phyloP scores from a whole-genome alignment of 2,888 invertebrate genomes.

The Acleris cristana region DNA sequence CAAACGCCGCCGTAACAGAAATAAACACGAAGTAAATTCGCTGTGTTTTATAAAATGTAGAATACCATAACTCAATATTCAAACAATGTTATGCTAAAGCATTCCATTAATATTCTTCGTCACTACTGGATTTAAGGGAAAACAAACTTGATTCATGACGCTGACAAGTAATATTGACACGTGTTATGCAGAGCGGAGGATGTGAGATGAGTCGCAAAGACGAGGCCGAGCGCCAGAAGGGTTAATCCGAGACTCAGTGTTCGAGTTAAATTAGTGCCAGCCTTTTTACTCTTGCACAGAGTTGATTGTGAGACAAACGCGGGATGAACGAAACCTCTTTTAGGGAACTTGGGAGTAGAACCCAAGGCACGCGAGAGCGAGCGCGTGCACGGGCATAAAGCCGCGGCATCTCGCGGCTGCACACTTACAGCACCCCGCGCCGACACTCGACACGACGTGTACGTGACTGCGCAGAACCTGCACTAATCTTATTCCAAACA shows the following conservation, averaged over 20 bases:
- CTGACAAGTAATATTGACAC: slow-evolving; percentile 18
- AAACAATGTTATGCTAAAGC: neutral
- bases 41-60: too few relatives aligned
- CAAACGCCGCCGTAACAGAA: too few relatives aligned
- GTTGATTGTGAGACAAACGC: too few relatives aligned
- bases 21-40: too few relatives aligned
- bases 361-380: slow-evolving; percentile 16
- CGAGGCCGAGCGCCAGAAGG: slow-evolving; percentile 42
- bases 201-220: slow-evolving; percentile 18
- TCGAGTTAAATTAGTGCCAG: too few relatives aligned
- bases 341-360: neutral
- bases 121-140: neutral
- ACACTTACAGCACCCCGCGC: slow-evolving; percentile 50
- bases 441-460: slow-evolving; percentile 69
- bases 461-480: slow-evolving; percentile 78
- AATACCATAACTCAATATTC: too few relatives aligned
- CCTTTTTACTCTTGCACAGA: too few relatives aligned
- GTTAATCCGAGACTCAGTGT: too few relatives aligned
- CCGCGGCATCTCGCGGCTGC: slow-evolving; percentile 45
- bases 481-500: slow-evolving; percentile 67
- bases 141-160: slow-evolving; percentile 17
- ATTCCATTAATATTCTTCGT: slow-evolving; percentile 1
- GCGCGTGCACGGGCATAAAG: slow-evolving; percentile 69
- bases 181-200: slow-evolving; percentile 11
- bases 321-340: too few relatives aligned